phyloP scores from a whole-genome alignment of 2,113 vertebrate species.

The Parus major region DNA sequence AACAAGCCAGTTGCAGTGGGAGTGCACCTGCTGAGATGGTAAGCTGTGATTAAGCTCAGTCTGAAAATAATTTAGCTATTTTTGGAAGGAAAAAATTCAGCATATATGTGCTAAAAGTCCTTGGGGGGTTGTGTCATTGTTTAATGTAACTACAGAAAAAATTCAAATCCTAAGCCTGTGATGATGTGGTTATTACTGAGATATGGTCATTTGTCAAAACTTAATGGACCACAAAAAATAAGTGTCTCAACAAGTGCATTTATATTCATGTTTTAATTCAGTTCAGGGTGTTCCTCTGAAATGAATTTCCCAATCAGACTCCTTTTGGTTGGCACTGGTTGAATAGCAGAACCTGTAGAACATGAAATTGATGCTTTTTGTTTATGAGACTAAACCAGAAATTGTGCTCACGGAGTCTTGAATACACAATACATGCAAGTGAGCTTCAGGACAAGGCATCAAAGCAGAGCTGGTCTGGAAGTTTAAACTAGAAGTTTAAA shows the following conservation, averaged over 20 bases:
- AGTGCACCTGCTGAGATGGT: neutral
- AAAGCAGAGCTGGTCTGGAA: neutral
- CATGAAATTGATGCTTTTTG: neutral
- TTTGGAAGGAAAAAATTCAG: neutral
- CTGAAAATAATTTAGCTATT: neutral
- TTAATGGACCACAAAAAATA: neutral
- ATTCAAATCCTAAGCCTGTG: neutral
- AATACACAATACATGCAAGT: neutral
- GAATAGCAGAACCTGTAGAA: neutral
- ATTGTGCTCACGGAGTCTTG: neutral
- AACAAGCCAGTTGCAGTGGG: neutral
- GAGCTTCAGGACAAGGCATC: neutral
- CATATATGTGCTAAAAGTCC: neutral
- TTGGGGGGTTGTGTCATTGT: neutral
- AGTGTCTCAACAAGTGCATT: neutral
- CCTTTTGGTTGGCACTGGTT: neutral
- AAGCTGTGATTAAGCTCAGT: neutral
- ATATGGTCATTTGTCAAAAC: neutral
- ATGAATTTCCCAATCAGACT: neutral
- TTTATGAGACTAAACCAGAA: neutral
- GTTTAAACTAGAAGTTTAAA: neutral
- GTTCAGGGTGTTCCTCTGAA: neutral
- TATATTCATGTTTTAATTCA: neutral
- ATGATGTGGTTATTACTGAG: neutral
- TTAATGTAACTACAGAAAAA: neutral